These are phyloP conservation scores for Amorpha juglandis DNA, from an alignment of 2,888 invertebrate genomes.

Conservation along the genomic window DNA sequence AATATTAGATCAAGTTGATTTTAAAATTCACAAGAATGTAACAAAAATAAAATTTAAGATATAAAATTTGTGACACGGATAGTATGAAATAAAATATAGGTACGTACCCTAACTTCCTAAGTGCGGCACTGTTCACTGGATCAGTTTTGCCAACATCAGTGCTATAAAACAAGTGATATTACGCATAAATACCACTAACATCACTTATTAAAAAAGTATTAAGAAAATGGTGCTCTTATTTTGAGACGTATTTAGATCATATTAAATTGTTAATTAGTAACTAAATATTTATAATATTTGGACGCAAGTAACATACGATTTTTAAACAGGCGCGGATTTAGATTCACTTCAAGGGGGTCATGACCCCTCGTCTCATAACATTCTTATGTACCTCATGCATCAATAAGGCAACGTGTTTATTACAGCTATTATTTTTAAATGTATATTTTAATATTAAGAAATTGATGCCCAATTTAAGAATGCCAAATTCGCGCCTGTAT, in stretches of 20 bases:
- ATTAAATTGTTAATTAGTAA: conserved; percentile 21
- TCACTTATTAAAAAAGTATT: conserved; percentile 42
- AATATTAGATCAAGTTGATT: not conserved
- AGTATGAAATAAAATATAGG: not conserved
- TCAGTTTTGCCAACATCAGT: not conserved
- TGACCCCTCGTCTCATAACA: conserved; percentile 13
- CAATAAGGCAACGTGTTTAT: not conserved
- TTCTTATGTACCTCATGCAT: conserved; percentile 20
- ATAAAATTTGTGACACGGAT: no score
- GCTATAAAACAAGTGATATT: conserved; percentile 1
- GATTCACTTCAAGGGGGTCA: not conserved
- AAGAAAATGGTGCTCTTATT: conserved; percentile 57
- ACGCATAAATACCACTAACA: not conserved
- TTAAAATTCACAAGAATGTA: not conserved
- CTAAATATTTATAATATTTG: conserved; percentile 30
- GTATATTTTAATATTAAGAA: conserved; percentile 15
- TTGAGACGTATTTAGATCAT: conserved; percentile 42
- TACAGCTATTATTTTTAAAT: conserved; percentile 25
- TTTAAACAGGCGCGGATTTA: conserved; percentile 12
- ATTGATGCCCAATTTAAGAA: not conserved
- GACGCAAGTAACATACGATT: not conserved
- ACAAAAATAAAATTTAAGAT: no score
- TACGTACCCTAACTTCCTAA: no score
- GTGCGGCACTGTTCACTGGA: not conserved
- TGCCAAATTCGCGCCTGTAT: conserved; percentile 4